Evolutionary conservation across 2,113 vertebrate genomes (phyloP), one percentile per base, ranked within the genome.

Genomic region (Sigmodon hispidus): DNA sequence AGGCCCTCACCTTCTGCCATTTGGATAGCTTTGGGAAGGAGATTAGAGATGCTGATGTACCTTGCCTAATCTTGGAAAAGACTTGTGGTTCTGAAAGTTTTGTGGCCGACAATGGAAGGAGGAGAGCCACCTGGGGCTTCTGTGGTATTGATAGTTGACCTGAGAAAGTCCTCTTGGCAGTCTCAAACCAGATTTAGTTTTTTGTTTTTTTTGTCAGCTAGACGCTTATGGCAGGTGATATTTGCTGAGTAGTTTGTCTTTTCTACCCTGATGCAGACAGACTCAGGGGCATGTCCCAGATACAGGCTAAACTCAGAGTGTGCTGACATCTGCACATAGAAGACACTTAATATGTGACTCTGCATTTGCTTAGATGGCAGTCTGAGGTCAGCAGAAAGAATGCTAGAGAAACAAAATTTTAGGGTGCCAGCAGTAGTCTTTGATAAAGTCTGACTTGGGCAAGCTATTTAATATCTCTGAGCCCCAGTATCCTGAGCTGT

Each of bases 301-400:
- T 43, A 90, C 11, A 88, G 79, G 31, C 83, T 89, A 36, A 76
- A 76, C 79, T 93, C 94, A 72, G 87, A 72, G 87, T 40, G 8
- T 79, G 92, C 94, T 96, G 94, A 96, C 12, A 2, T 61, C 76
- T 96, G 95, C 91, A 59, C 34, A 0, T 57, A 50, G 85, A 73
- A 63, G 95, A 76, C 92, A 83, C 89, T 96, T 88, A 95, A 94
- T 93, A 73, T 6, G 19, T 52, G 94, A 88, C 67, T 79, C 88
- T 73, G 43, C 83, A 50, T 70, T 45, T 83, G 87, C 92, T 95
- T 93, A 80, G 72, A 70, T 61, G 70, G 79, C 87, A 96, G 88
- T 52, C 52, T 67, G 88, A 95, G 70, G 65, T 95, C 89, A 75
- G 90, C 92, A 89, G 84, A 93, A 88, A 91, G 76, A 90, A 91